phyloP scores from a whole-genome alignment of 2,888 invertebrate species.

The Pollenia amentaria region DNA sequence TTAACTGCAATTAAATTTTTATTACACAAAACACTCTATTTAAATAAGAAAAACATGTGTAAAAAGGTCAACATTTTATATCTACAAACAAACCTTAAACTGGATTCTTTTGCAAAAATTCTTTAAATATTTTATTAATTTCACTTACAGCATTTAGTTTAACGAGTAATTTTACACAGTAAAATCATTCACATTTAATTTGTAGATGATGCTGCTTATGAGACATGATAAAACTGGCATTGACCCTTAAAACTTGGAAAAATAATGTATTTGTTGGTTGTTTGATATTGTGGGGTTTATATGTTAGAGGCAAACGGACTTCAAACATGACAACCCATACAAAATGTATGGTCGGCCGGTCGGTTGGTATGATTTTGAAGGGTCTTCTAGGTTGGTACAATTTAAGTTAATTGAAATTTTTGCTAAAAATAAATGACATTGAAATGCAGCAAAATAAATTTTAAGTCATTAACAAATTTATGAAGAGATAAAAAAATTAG shows the following conservation, averaged over 20 bases:
- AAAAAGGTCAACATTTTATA: conserved; percentile 32
- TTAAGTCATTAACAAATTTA: neutral
- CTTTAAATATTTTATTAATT: conserved; percentile 36
- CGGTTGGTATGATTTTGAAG: conserved; percentile 7
- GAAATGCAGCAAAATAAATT: neutral
- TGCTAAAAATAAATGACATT: conserved; percentile 15
- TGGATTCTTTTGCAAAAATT: conserved; percentile 6
- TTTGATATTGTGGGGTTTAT: neutral
- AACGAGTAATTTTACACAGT: neutral
- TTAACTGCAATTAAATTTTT: conserved; percentile 8
- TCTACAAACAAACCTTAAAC: neutral
- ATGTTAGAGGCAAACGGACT: too few species aligned
- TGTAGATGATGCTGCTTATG: conserved; percentile 20
- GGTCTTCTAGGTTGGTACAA: neutral
- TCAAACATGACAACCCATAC: conserved; percentile 21
- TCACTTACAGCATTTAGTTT: conserved; percentile 40
- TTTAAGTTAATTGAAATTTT: conserved; percentile 5
- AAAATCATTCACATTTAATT: conserved; percentile 4
- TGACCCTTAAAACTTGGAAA: conserved; percentile 44
- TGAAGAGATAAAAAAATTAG: conserved; percentile 8
- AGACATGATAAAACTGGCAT: conserved; percentile 52
- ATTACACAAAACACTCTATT: conserved; percentile 4
- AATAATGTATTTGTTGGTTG: neutral
- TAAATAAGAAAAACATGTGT: conserved; percentile 19
- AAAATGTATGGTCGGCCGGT: neutral